Percentiles rank a stretch among this genome's conserved stretches.
Evolutionary conservation across 2,113 vertebrate species (phyloP).

Genomic region (Osmerus mordax): DNA sequence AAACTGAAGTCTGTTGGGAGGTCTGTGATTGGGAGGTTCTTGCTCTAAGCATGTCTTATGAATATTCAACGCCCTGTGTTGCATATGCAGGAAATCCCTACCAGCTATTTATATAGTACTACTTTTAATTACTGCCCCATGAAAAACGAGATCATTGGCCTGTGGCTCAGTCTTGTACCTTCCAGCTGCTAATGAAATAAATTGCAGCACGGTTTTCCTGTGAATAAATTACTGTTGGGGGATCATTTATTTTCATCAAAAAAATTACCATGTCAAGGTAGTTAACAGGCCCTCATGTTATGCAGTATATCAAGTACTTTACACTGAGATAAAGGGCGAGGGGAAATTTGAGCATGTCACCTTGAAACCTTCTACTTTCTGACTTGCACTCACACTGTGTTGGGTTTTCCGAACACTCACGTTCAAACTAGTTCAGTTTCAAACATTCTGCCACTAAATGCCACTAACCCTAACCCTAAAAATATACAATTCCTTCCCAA

Average conservation of each 20-base stretch:
- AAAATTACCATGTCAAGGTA: background rate
- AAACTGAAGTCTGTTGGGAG: background rate
- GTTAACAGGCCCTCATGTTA: background rate
- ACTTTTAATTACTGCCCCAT: background rate
- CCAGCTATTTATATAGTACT: constrained; percentile 10
- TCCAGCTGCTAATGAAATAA: constrained; percentile 6
- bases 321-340: background rate
- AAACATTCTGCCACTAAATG: too few relatives aligned
- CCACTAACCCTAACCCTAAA: too few relatives aligned
- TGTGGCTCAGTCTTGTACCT: constrained; percentile 4
- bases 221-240: constrained; percentile 11
- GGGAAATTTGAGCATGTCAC: too few relatives aligned
- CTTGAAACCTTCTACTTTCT: too few relatives aligned
- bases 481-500: too few relatives aligned
- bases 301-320: background rate
- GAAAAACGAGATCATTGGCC: constrained; percentile 10
- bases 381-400: too few relatives aligned
- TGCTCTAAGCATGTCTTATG: background rate
- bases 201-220: constrained; percentile 2
- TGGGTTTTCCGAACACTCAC: too few relatives aligned
- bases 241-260: constrained; percentile 5
- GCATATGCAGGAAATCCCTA: constrained; percentile 1
- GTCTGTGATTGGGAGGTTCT: background rate
- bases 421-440: too few relatives aligned
- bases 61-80: constrained; percentile 1